A percentile compares a stretch with the other conserved stretches of the same genome.
phyloP scores from a whole-genome alignment of 2,888 invertebrate genomes.

The Protophormia terraenovae region DNA sequence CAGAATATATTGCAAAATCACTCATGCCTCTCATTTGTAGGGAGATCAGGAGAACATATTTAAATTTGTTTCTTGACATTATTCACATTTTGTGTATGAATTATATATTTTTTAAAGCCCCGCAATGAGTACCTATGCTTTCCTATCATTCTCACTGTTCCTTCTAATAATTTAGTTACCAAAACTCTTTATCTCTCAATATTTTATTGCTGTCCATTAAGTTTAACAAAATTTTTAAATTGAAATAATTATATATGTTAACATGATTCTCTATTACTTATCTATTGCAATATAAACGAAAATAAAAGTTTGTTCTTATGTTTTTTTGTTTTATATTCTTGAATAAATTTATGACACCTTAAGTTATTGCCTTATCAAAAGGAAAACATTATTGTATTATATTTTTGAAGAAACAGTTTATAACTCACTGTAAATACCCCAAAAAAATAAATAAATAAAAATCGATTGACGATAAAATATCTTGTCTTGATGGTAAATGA shows the following conservation, averaged over 20 bases:
- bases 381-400: conserved; percentile 8
- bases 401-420: conserved; percentile 42
- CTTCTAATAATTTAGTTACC: no score
- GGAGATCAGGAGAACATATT: no score
- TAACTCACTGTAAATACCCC: conserved; percentile 35
- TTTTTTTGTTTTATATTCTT: not conserved
- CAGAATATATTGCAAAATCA: no score
- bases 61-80: no score
- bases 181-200: not conserved
- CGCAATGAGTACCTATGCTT: no score
- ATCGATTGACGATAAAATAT: conserved; percentile 66
- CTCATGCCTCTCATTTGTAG: no score
- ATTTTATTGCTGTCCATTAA: not conserved
- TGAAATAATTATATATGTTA: conserved; percentile 24
- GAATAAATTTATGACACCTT: conserved; percentile 57
- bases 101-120: no score
- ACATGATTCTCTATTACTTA: conserved; percentile 19
- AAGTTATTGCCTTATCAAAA: conserved; percentile 59
- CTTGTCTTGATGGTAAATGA: conserved; percentile 66
- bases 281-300: conserved; percentile 35
- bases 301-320: not conserved
- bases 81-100: no score
- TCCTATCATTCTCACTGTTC: no score
- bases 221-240: not conserved
- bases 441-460: conserved; percentile 47